phyloP scores from a whole-genome alignment of 2,888 invertebrate genomes.

The Carpatolechia fugitivella region DNA sequence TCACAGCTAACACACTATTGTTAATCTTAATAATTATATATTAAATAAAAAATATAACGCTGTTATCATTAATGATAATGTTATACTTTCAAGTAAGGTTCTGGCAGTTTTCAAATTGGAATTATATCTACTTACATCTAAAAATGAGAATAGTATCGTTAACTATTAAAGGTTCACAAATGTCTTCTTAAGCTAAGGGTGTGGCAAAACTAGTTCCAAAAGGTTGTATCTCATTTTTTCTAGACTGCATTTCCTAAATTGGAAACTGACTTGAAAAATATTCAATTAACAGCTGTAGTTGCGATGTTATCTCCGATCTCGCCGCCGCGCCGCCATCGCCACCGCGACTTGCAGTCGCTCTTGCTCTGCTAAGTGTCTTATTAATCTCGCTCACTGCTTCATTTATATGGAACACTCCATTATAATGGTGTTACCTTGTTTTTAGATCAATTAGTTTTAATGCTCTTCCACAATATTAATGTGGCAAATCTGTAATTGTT shows the following conservation, averaged over 20 bases:
- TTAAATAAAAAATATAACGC: neutral
- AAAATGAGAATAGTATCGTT: too few relatives aligned
- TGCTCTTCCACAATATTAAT: neutral
- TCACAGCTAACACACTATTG: neutral
- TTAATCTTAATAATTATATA: neutral
- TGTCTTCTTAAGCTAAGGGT: neutral
- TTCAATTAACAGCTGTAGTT: slow-evolving; percentile 20
- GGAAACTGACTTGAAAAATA: slow-evolving; percentile 12
- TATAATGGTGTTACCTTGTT: slow-evolving; percentile 16
- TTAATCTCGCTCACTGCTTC: slow-evolving; percentile 51
- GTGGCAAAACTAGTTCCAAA: neutral
- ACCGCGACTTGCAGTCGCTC: slow-evolving; percentile 39
- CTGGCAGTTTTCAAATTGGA: too few relatives aligned
- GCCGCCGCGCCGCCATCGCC: slow-evolving; percentile 40
- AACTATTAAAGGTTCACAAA: too few relatives aligned
- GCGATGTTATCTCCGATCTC: slow-evolving; percentile 46
- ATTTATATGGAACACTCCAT: slow-evolving; percentile 47
- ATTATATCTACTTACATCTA: too few relatives aligned
- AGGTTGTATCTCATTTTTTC: neutral
- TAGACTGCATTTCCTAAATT: neutral
- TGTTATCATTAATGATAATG: too few relatives aligned
- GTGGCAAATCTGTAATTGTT: neutral
- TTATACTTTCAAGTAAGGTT: too few relatives aligned
- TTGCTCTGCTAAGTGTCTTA: slow-evolving; percentile 51
- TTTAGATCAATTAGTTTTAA: neutral